Evolutionary conservation across 2,888 invertebrate genomes (phyloP), one percentile per base, ranked within the genome.

Genomic region (Tenthredo livida): DNA sequence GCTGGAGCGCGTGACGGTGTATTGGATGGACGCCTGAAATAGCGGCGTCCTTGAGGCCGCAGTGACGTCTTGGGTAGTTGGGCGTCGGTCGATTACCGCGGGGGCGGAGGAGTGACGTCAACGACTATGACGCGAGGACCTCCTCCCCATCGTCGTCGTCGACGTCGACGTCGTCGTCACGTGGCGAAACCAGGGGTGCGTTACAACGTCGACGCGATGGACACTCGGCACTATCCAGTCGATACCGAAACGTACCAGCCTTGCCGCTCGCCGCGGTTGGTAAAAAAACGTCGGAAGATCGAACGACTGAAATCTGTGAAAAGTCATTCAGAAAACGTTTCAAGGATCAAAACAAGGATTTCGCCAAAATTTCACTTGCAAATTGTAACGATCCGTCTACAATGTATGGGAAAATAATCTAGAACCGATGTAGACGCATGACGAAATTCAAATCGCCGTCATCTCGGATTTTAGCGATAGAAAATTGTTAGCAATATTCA

Each of bases 61-160:
- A 29, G 91, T 92, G 92, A 92, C 92, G 92, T 92, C 89, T 88
- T 86, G 85, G 87, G 88, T 58, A 25, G 77, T 77, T 54, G 77
- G 88, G 58, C 33, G 80, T 25, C 89, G 92, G 89, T 92, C 92
- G 91, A 92, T 92, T 90, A 89, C 90, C 90, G 90, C 89, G 91
- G 89, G 91, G 92, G 92, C 92, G 91, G 89, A 87, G 86, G 86
- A 86, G 89, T 92, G 92, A 92, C 92, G 92, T 92, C 92, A 92
- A 89, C 86, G 86, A 87, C 89, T 87, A 87, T 88, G 87, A 88
- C 86, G 61, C 61, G 61, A 25, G 25, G 61, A 61, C 61, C 25
- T 61, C 61, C 12, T 25, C 61, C 1, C 29, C 87, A 85, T 77
- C 77, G 86, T 47, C 85, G 54, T 67, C 84, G 65, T 54, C 84